Evolutionary conservation across 2,888 invertebrate genomes (phyloP), one percentile per base, ranked within the genome.

Genomic region (Spisula solida): DNA sequence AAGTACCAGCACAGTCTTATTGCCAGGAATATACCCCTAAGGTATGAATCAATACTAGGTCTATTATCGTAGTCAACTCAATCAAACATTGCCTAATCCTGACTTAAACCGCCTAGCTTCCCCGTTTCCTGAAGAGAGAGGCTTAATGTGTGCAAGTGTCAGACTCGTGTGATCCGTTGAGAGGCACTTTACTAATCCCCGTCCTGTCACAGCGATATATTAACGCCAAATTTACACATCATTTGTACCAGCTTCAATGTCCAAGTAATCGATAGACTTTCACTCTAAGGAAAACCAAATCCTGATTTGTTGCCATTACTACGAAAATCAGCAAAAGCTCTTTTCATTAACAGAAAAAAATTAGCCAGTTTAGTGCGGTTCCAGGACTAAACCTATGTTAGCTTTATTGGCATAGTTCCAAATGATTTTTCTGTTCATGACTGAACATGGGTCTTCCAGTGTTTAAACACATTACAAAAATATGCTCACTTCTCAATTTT

Each of bases 141-240:
- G 70, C 51, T 78, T 84, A 75, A 85, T 85, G 79, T 79, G 78
- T 55, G 78, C 78, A 25, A 85, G 55, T 81, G 85, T 79, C 85
- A 86, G 79, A 56, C 66, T 25, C 56, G 70, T 82, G 79, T 66
- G 80, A 87, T 78, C 34, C 82, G 29, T 75, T n/a, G 83, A 83
- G 41, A 82, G 81, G 79, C 83, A 87, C 80, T 79, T 60, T 56
- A 48, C 51, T 75, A 87, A 83, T 87, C 79, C 83, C 60, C 47
- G 18, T 29, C 14, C 41, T 83, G 80, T 80, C 83, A 80, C 41
- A 60, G 20, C 80, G 83, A 82, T 87, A 83, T 66, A 87, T 87
- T 83, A 87, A 79, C 80, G 82, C 66, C 83, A 83, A 87, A 87
- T 87, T 87, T 87, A 87, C 87, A 87, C 87, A 60, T 82, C 83